A percentile compares a stretch with the other conserved stretches of the same genome.
Evolutionary conservation across 2,888 invertebrate genomes (phyloP).

Genomic region (Microchrysa polita): DNA sequence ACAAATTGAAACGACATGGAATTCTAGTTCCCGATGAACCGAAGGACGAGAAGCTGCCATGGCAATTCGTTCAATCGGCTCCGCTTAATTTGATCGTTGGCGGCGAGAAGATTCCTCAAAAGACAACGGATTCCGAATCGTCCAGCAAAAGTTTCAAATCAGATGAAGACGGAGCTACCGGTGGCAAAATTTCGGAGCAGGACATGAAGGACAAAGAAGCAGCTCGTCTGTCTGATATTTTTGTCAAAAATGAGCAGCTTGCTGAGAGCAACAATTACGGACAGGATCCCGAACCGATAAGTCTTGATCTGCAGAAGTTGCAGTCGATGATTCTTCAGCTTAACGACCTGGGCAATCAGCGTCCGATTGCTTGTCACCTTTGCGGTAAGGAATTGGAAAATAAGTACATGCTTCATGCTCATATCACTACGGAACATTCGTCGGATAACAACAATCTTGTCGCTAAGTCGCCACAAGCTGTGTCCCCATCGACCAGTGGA

Average conservation of each 20-base stretch:
- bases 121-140: slow-evolving; percentile 30
- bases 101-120: slow-evolving; percentile 51
- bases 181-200: slow-evolving; percentile 49
- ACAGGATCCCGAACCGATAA: slow-evolving; percentile 70
- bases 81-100: slow-evolving; percentile 80
- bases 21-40: slow-evolving; percentile 73
- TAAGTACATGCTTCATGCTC: slow-evolving; percentile 71
- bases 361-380: slow-evolving; percentile 70
- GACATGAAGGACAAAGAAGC: slow-evolving; percentile 51
- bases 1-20: slow-evolving; percentile 93
- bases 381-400: slow-evolving; percentile 79
- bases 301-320: slow-evolving; percentile 86
- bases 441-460: slow-evolving; percentile 51
- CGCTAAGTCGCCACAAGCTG: slow-evolving; percentile 47
- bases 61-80: slow-evolving; percentile 72
- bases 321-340: slow-evolving; percentile 91
- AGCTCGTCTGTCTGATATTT: slow-evolving; percentile 28
- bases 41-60: slow-evolving; percentile 59
- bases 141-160: slow-evolving; percentile 25
- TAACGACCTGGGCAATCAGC: slow-evolving; percentile 78
- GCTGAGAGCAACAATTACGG: slow-evolving; percentile 15
- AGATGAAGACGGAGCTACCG: slow-evolving; percentile 59
- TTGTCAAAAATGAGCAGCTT: slow-evolving; percentile 38
- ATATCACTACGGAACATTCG: slow-evolving; percentile 62
- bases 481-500: slow-evolving; percentile 51